Conservation (phyloP, 2,888 invertebrate species). For the Andricus curvator region DNA sequence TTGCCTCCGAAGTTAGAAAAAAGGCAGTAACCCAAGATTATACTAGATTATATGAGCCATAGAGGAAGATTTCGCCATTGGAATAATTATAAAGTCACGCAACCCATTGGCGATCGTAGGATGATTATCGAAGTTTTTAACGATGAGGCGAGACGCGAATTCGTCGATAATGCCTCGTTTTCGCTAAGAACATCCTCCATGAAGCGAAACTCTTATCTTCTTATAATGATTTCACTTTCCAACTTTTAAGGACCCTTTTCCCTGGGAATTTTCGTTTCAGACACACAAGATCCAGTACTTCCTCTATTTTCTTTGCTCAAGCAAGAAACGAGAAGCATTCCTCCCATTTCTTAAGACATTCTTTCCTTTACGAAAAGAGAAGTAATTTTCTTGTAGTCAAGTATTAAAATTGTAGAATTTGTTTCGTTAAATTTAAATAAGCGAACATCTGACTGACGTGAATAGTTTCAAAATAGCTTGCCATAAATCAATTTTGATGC, state of each 20-base stretch:
- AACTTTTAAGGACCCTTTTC: slow-evolving; percentile 27
- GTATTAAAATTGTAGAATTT: neutral
- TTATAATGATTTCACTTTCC: slow-evolving; percentile 18
- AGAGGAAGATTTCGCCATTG: slow-evolving; percentile 3
- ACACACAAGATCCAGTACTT: neutral
- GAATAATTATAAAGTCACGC: slow-evolving; percentile 37
- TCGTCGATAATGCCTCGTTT: slow-evolving; percentile 24
- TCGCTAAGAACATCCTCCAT: neutral
- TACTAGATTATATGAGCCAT: neutral
- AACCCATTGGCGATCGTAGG: neutral
- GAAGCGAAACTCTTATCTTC: slow-evolving; percentile 6
- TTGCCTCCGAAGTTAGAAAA: slow-evolving; percentile 2
- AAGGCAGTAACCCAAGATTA: neutral
- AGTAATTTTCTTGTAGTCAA: neutral
- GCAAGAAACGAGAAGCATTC: neutral
- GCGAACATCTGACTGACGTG: neutral
- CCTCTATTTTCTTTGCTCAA: neutral
- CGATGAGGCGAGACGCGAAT: neutral
- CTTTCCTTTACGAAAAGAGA: neutral
- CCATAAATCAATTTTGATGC: too few species aligned
- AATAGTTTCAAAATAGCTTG: neutral
- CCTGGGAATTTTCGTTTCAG: neutral
- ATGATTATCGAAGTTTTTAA: slow-evolving; percentile 13
- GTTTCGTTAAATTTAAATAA: neutral
- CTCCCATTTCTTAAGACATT: neutral